Evolutionary conservation across 2,888 invertebrate species (phyloP).

Genomic region (Orthosia gracilis): DNA sequence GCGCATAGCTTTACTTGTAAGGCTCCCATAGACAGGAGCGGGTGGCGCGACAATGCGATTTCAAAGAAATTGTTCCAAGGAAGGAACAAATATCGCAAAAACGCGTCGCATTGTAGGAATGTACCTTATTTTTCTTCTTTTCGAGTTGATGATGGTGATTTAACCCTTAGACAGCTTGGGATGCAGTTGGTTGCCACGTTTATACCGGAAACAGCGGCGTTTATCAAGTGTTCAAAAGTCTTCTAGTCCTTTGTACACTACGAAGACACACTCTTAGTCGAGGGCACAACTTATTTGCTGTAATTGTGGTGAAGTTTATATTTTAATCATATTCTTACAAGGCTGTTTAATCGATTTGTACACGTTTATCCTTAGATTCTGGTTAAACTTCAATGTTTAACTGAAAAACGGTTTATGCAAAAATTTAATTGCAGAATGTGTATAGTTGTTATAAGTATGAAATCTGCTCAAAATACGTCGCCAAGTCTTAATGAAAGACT

Average conservation of each 20-base stretch:
- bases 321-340: background rate
- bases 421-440: background rate
- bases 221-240: too few species aligned
- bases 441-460: background rate
- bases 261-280: constrained; percentile 16
- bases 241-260: background rate
- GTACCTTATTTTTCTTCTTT: too few species aligned
- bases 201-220: too few species aligned
- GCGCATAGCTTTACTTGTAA: constrained; percentile 30
- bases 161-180: too few species aligned
- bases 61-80: background rate
- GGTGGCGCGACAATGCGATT: background rate
- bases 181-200: too few species aligned
- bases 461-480: constrained; percentile 8
- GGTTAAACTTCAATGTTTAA: too few species aligned
- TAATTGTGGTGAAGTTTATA: background rate
- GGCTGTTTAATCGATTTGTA: background rate
- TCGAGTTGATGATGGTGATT: too few species aligned
- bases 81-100: too few species aligned
- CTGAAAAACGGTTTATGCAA: background rate
- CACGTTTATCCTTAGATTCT: background rate
- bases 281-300: background rate
- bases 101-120: too few species aligned
- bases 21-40: constrained; percentile 14
- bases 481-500: constrained; percentile 4